A percentile compares a stretch with the other conserved stretches of the same genome.
Conservation (phyloP, 1,140 invertebrate species). For the Fopius arisanus region DNA sequence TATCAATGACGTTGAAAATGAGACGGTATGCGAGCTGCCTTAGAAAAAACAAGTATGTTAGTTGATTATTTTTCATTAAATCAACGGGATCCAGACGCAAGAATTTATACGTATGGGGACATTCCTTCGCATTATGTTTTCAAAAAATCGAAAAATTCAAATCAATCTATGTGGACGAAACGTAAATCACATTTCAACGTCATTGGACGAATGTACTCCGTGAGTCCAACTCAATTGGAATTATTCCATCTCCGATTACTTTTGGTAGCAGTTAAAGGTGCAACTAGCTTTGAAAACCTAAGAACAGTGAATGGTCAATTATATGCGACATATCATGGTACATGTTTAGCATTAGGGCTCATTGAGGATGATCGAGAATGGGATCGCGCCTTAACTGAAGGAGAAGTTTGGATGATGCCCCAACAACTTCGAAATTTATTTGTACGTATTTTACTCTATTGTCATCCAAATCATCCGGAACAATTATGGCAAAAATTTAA, state of each 20-base stretch:
- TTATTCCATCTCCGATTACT: conserved; percentile 28
- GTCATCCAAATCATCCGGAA: conserved; percentile 25
- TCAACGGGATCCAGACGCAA: conserved; percentile 13
- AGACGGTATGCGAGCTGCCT: background rate
- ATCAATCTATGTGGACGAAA: background rate
- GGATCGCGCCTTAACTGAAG: conserved; percentile 30
- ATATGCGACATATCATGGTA: conserved; percentile 45
- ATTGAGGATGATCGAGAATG: conserved; percentile 52
- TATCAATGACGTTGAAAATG: background rate
- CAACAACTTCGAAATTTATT: conserved; percentile 29
- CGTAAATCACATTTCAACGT: conserved; percentile 18
- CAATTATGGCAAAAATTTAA: conserved; percentile 27
- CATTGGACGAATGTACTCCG: conserved; percentile 25
- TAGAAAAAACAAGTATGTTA: conserved; percentile 20
- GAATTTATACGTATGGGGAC: conserved; percentile 10
- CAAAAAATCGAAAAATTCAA: conserved; percentile 7
- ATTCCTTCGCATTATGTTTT: conserved; percentile 22
- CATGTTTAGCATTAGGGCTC: conserved; percentile 44
- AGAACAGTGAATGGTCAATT: conserved; percentile 47
- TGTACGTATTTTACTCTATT: conserved; percentile 26
- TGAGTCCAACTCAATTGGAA: conserved; percentile 25
- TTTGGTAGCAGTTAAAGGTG: conserved; percentile 18
- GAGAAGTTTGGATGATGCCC: conserved; percentile 23
- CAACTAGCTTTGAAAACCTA: conserved; percentile 16
- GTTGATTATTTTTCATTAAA: conserved; percentile 10